Conservation (phyloP, 2,113 vertebrate genomes). For the Pelvicachromis taeniatus region DNA sequence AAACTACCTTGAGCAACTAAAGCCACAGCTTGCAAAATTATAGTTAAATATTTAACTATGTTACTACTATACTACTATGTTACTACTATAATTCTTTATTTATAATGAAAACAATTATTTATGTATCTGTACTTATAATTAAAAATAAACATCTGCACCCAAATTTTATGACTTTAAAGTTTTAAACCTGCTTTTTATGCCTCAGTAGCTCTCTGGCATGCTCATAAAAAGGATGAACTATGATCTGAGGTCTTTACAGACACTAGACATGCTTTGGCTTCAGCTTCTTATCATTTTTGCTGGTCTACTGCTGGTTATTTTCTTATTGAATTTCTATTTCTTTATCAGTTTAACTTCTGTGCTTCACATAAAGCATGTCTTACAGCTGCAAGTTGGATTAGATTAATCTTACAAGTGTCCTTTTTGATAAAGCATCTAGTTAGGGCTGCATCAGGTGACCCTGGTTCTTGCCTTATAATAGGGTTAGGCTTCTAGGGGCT, state of each 20-base stretch:
- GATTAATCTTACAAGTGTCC: neutral
- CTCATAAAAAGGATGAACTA: neutral
- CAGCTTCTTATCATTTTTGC: neutral
- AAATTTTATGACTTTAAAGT: neutral
- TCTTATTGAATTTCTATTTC: neutral
- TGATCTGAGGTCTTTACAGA: neutral
- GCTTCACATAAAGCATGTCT: neutral
- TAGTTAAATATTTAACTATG: neutral
- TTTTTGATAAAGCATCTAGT: neutral
- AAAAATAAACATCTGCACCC: neutral
- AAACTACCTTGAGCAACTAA: neutral
- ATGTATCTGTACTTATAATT: neutral
- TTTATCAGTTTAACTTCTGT: neutral
- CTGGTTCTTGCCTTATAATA: neutral
- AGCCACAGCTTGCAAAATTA: neutral
- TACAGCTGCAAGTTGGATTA: neutral
- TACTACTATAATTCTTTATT: neutral
- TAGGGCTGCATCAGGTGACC: neutral
- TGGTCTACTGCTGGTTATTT: neutral
- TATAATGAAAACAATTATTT: neutral
- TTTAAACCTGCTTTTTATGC: neutral
- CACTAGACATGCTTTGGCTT: neutral
- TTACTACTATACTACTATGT: neutral
- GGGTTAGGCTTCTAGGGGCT: rapidly evolving
- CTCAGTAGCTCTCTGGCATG: neutral